Conservation (phyloP, 1,140 invertebrate species). For the Druon quercuslanigerum region DNA sequence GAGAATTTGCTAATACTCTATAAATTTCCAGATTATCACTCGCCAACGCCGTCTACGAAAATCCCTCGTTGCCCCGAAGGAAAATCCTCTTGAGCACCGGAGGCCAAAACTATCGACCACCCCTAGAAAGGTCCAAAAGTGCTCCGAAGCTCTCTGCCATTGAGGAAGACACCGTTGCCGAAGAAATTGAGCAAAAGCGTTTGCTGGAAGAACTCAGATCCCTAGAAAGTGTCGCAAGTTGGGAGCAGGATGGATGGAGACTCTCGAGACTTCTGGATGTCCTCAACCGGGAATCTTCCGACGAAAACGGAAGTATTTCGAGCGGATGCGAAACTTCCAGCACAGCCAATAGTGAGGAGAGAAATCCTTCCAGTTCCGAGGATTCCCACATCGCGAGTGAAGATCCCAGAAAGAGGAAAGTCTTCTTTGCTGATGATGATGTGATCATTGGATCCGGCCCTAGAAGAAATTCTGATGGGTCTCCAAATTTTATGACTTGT, state of each 20-base stretch:
- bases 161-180: slow-evolving; percentile 92
- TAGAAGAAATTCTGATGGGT: slow-evolving; percentile 70
- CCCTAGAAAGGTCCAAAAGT: slow-evolving; percentile 94
- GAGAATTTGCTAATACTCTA: too few relatives aligned
- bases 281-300: slow-evolving; percentile 72
- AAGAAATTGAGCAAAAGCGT: slow-evolving; percentile 81
- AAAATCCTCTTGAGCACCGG: slow-evolving; percentile 88
- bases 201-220: slow-evolving; percentile 69
- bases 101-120: slow-evolving; percentile 90
- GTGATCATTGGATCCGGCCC: slow-evolving; percentile 45
- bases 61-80: slow-evolving; percentile 86
- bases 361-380: slow-evolving; percentile 53
- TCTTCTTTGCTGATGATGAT: slow-evolving; percentile 28
- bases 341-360: slow-evolving; percentile 77
- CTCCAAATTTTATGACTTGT: slow-evolving; percentile 70
- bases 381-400: slow-evolving; percentile 44
- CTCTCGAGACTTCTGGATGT: slow-evolving; percentile 70
- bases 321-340: slow-evolving; percentile 87
- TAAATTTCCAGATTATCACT: slow-evolving; percentile 81
- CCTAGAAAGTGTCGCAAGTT: slow-evolving; percentile 70
- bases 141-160: slow-evolving; percentile 96
- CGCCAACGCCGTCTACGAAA: slow-evolving; percentile 90
- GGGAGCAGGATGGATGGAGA: slow-evolving; percentile 66
- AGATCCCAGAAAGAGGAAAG: slow-evolving; percentile 42
- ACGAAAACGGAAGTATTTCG: slow-evolving; percentile 85